Evolutionary conservation across 2,113 vertebrate species (phyloP).

Genomic region (human): DNA sequence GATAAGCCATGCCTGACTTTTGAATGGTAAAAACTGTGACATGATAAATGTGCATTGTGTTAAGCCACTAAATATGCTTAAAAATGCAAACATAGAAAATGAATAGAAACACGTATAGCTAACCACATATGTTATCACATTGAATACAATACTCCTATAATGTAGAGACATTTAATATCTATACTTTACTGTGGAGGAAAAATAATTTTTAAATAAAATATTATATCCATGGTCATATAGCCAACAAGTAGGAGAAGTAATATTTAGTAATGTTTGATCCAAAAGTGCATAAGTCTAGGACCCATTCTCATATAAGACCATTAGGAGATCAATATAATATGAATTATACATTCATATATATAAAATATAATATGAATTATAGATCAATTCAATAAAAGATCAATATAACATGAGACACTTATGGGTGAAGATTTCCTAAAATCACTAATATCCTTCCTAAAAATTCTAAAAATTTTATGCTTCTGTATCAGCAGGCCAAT

Average conservation of each 20-base stretch:
- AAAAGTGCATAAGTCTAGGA: neutral
- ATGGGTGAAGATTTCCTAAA: neutral
- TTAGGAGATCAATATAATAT: neutral
- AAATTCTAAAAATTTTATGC: neutral
- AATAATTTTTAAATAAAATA: neutral
- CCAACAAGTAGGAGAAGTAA: neutral
- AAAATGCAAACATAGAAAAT: neutral
- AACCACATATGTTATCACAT: fast-evolving
- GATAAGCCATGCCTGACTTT: neutral
- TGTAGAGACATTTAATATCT: neutral
- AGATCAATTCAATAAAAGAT: neutral
- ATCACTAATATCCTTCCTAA: neutral
- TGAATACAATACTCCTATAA: neutral
- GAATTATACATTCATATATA: too few relatives aligned
- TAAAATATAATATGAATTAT: too few relatives aligned
- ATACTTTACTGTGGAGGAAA: neutral
- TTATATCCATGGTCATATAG: neutral
- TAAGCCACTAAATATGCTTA: neutral
- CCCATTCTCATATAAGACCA: neutral
- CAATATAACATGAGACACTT: neutral
- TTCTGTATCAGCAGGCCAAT: neutral
- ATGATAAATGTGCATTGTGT: neutral
- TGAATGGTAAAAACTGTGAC: neutral
- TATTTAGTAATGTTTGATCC: neutral
- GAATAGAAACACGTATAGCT: neutral